Evolutionary conservation across 2,797 vertebrate species (phyloP), one percentile per base, ranked within the genome.

Genomic region (Pseudochromis fuscus): DNA sequence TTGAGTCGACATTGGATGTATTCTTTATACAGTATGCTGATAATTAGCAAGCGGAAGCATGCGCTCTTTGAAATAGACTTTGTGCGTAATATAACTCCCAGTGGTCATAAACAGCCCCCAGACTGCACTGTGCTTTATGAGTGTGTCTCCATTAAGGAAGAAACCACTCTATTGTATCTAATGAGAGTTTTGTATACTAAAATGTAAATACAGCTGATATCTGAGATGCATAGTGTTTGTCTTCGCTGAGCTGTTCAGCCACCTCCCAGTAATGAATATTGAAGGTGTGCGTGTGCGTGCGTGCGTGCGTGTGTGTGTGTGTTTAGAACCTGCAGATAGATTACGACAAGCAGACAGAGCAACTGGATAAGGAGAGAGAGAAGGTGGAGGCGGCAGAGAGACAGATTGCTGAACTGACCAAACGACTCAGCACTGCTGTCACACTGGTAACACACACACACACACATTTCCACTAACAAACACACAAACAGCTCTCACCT

Each of bases 311-410:
- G 50, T 49, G 63, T 56, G 33, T 79, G 28, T 68, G 48, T 72
- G 81, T 92, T 67, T 84, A 99, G 98, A 97, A 96, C 92, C 93
- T 99, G 81, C 90, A 97, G 90, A 85, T 95, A 79, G 97, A 97
- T 89, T 98, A 98, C 4, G 98, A 99, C 90, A 94, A 91, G 64
- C 97, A 97, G 88, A 95, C 93, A 18, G 97, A 98, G 87, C 86
- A 94, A 79, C 91, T 99, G 94, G 97, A 99, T 93, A 88, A 93
- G 81, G 96, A 97, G 91, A 94, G 90, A 73, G 92, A 92, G 85
- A 95, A 94, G 87, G 90, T 90, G 77, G 93, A 86, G 85, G 91
- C 86, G 58, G 94, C 92, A 15, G 96, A 97, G 85, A 94, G 72
- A 91, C 95, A 95, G 72, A 81, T 95, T 44, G 94, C 94, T 63